Evolutionary conservation across 2,888 invertebrate species (phyloP), one percentile per base, ranked within the genome.

Genomic region (Agrochola macilenta): DNA sequence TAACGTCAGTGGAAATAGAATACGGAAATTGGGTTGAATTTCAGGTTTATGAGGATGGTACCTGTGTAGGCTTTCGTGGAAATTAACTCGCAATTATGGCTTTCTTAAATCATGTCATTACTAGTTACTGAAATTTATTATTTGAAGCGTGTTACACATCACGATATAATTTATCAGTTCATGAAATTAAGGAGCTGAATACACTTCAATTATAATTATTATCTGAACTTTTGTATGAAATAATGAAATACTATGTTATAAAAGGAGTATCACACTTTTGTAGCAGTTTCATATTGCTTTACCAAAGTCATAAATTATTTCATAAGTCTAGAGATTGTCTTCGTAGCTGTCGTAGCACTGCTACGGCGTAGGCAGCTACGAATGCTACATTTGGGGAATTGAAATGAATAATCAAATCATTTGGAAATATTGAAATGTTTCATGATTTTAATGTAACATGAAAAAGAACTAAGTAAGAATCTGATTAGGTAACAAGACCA

Each of bases 321-420:
- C 0, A 14, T 17, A 70, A 58, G 14, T 14, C 9, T 65, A 11
- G 52, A 39, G 17, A 26, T 20, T 17, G 12, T 43, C 5, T 49
- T 57, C 58, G 72, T 64, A 60, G 69, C 46, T 23, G 8, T 64
- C 57, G 72, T 66, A 82, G 69, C 65, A 63, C 9, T 74, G 79
- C 82, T 83, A 82, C 82, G 79, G 39, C 70, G 78, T 82, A 83
- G 83, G 30, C 60, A 11, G 43, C 70, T 63, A 73, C 69, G 46
- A 65, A 35, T 23, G 26, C 30, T 57, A 65, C 12, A 4, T 17
- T 54, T 30, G 1, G 20, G 20, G 0, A 70, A 61, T 30, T 60
- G 4, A 20, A 54, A 20, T 14, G 0, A 52, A 61, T 20, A n/a
- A 17, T 43, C 30, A 52, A 39, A 39, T 66, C 9, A 35, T 7